Conservation (phyloP, 1,140 invertebrate species). For the Zaprionus ornatus region DNA sequence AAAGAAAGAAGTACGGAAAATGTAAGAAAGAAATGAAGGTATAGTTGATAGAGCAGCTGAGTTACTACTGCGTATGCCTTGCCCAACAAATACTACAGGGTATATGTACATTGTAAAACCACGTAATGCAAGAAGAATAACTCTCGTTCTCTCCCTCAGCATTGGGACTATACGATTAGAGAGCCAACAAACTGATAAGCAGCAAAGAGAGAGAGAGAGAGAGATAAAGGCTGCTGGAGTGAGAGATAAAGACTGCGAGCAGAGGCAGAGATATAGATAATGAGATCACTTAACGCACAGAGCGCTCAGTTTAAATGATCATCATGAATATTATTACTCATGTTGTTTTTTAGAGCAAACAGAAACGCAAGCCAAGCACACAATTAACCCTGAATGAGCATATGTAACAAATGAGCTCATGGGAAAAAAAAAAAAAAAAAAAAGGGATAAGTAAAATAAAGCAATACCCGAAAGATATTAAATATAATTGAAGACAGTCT, state of each 20-base stretch:
- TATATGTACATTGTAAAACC: neutral
- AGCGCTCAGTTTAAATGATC: neutral
- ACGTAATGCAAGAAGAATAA: neutral
- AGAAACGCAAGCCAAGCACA: neutral
- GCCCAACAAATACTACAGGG: neutral
- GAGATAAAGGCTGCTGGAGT: neutral
- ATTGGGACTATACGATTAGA: neutral
- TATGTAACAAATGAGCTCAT: slow-evolving; percentile 3
- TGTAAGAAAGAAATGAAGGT: neutral
- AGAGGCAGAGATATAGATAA: neutral
- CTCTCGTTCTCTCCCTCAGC: neutral
- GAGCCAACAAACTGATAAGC: neutral
- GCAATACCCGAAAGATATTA: neutral
- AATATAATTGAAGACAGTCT: no score
- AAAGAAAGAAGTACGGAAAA: neutral
- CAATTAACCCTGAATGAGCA: neutral
- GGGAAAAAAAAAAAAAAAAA: neutral
- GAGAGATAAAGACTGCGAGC: neutral
- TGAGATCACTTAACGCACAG: neutral
- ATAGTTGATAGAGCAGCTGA: no score
- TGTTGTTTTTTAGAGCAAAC: neutral
- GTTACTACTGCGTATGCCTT: neutral
- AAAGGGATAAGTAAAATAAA: neutral
- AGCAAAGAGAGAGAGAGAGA: neutral
- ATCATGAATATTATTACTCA: neutral